Percentiles rank a stretch among this genome's conserved stretches.
These are phyloP conservation scores for Eilema sororculum DNA, from an alignment of 2,888 invertebrate genomes.

Conservation along the genomic window DNA sequence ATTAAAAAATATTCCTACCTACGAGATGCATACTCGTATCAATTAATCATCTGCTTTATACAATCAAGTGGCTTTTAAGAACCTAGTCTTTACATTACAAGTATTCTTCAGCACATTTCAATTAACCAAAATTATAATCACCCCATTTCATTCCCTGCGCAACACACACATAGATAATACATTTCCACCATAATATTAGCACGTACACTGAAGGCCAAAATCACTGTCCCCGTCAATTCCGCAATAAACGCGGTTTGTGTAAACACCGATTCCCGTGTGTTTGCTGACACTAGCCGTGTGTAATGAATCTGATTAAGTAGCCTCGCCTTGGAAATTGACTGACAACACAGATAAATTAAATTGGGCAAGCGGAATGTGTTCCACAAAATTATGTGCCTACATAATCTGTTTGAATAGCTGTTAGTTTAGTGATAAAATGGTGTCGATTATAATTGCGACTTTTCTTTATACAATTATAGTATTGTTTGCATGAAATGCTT, in stretches of 20 bases:
- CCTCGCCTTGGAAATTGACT: conserved; percentile 65
- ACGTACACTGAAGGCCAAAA: conserved; percentile 60
- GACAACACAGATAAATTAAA: conserved; percentile 61
- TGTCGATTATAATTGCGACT: neutral
- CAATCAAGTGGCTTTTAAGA: neutral
- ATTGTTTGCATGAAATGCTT: neutral
- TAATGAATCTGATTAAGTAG: conserved; percentile 86
- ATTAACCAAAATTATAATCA: neutral
- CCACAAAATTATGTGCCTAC: conserved; percentile 12
- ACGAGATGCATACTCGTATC: too few relatives aligned
- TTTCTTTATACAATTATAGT: neutral
- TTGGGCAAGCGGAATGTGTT: conserved; percentile 50
- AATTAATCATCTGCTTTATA: neutral
- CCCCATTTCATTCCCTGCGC: neutral
- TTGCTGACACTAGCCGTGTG: conserved; percentile 66
- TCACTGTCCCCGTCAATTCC: conserved; percentile 60
- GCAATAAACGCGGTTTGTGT: conserved; percentile 55
- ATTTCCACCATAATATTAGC: conserved; percentile 39
- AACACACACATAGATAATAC: conserved; percentile 20
- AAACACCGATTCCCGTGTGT: conserved; percentile 61
- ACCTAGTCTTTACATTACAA: neutral
- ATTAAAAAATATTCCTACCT: too few relatives aligned
- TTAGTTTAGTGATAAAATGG: neutral
- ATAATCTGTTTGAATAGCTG: conserved; percentile 8
- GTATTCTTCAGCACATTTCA: neutral